phyloP scores from a whole-genome alignment of 1,140 invertebrate genomes.

The Drosophila nasuta region DNA sequence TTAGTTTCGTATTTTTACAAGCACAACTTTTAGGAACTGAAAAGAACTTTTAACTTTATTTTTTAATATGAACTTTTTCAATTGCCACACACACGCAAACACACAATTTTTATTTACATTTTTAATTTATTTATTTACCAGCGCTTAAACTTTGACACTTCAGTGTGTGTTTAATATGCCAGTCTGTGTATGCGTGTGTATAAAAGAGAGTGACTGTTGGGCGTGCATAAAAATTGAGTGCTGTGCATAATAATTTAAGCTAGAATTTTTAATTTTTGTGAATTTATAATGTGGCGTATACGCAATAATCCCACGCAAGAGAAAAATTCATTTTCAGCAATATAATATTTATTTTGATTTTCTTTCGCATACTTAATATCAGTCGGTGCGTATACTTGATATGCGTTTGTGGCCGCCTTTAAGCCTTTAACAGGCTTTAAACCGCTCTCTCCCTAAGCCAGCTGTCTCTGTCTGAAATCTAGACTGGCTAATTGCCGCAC shows the following conservation, averaged over 20 bases:
- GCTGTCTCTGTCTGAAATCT: neutral
- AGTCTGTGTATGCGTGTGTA: slow-evolving; percentile 6
- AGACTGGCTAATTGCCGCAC: slow-evolving; percentile 28
- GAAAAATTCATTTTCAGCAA: neutral
- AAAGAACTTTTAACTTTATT: slow-evolving; percentile 2
- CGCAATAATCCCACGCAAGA: slow-evolving; percentile 6
- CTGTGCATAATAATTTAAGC: neutral
- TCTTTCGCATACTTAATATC: slow-evolving; percentile 23
- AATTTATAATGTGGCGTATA: slow-evolving; percentile 52
- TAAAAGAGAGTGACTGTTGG: slow-evolving; percentile 2
- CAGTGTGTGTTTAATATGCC: slow-evolving; percentile 7
- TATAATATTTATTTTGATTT: neutral
- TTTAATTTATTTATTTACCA: slow-evolving; percentile 38
- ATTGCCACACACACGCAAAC: slow-evolving; percentile 32
- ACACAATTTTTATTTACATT: slow-evolving; percentile 28
- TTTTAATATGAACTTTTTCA: slow-evolving; percentile 39
- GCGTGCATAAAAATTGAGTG: neutral
- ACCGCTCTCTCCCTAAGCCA: neutral
- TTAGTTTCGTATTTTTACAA: slow-evolving; percentile 20
- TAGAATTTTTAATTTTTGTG: slow-evolving; percentile 21
- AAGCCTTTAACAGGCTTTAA: neutral
- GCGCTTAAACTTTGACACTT: slow-evolving; percentile 45
- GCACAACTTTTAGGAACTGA: slow-evolving; percentile 23
- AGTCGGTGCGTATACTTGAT: slow-evolving; percentile 19
- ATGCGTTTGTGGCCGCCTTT: neutral